Percentiles rank a stretch among this genome's conserved stretches.
Conservation (phyloP, 2,888 invertebrate species). For the Conops quadrifasciatus region DNA sequence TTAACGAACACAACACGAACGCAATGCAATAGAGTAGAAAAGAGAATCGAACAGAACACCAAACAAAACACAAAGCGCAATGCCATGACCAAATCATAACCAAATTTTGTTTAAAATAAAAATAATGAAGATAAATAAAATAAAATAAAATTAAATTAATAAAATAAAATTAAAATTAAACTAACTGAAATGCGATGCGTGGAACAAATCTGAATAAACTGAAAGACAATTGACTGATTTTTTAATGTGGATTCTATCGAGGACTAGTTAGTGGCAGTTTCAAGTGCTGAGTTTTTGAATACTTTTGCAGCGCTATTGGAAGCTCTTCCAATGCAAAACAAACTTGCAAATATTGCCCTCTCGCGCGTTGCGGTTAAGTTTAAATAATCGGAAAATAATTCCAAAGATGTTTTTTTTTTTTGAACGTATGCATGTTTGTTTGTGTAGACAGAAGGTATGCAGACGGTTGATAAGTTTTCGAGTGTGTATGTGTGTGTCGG, state of each 20-base stretch:
- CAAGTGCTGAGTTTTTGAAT: conserved; percentile 57
- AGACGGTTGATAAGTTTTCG: conserved; percentile 11
- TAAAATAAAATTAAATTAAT: neutral
- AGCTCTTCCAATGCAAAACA: conserved; percentile 49
- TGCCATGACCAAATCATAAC: too few relatives aligned
- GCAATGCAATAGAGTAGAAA: too few relatives aligned
- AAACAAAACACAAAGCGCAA: too few relatives aligned
- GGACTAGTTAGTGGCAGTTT: conserved; percentile 45
- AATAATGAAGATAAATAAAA: neutral
- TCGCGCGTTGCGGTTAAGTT: neutral
- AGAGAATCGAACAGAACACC: too few relatives aligned
- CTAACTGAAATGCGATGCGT: conserved; percentile 3
- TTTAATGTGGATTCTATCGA: neutral
- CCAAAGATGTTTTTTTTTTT: too few relatives aligned
- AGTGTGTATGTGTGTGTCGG: conserved; percentile 30
- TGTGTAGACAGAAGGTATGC: neutral
- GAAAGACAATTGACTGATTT: neutral
- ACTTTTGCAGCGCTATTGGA: conserved; percentile 37
- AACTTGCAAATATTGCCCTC: conserved; percentile 49
- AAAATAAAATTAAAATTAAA: neutral
- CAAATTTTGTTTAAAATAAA: too few relatives aligned
- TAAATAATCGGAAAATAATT: too few relatives aligned
- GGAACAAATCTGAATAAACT: conserved; percentile 42
- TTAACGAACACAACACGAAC: too few relatives aligned
- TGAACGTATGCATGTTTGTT: neutral